These are phyloP conservation scores for Venturia canescens DNA, from an alignment of 1,140 invertebrate genomes.

Conservation along the genomic window DNA sequence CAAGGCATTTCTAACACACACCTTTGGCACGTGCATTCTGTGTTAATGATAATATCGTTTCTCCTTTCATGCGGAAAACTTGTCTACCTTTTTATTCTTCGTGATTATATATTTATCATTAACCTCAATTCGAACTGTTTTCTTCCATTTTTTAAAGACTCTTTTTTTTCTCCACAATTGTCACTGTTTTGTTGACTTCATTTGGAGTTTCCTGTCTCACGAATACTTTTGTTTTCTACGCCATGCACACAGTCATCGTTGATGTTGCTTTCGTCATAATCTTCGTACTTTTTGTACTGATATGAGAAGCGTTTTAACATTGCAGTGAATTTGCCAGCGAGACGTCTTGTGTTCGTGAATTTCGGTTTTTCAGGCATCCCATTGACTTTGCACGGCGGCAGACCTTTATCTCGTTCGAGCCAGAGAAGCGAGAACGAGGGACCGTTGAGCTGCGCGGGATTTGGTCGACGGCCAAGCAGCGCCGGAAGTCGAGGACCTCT, in stretches of 20 bases:
- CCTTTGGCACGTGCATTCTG: background rate
- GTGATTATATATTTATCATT: too few species aligned
- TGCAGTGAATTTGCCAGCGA: constrained; percentile 24
- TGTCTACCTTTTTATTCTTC: constrained; percentile 26
- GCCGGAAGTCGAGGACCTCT: constrained; percentile 79
- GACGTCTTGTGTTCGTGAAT: constrained; percentile 21
- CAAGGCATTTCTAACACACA: background rate
- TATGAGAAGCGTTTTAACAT: background rate
- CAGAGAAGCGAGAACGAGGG: constrained; percentile 80
- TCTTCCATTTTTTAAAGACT: too few species aligned
- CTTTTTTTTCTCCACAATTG: background rate
- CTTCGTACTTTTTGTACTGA: background rate
- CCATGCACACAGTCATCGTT: too few species aligned
- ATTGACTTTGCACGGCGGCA: constrained; percentile 79
- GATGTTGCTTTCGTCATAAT: too few species aligned
- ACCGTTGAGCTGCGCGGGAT: constrained; percentile 79
- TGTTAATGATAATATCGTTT: background rate
- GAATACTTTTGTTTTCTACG: background rate
- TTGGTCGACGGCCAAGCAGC: constrained; percentile 80
- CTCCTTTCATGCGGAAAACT: background rate
- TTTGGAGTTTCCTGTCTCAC: too few species aligned
- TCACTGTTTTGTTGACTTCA: background rate
- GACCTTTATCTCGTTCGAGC: constrained; percentile 83
- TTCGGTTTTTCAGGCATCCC: constrained; percentile 77
- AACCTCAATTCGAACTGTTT: too few species aligned